Evolutionary conservation across 2,888 invertebrate genomes (phyloP), one percentile per base, ranked within the genome.

Genomic region (Cosmia trapezina): DNA sequence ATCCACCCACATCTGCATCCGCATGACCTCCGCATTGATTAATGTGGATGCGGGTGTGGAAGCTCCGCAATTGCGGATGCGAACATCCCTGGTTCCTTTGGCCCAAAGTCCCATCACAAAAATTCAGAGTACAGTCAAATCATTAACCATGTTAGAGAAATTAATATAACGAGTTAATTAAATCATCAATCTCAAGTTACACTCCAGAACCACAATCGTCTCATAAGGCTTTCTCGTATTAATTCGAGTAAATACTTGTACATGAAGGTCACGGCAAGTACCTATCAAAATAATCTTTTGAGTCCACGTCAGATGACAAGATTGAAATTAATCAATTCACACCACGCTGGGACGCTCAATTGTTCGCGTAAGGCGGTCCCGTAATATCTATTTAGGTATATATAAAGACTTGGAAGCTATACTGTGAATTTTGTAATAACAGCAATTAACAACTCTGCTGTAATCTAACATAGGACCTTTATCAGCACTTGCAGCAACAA

Each of bases 291-390:
- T 49, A 43, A 28, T 47, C 17, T 74, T 45, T 49, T 22, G 14
- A 43, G 17, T 17, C 14, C 12, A 49, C 41, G 12, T 49, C 43
- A 17, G 12, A 59, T 47, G 28, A 41, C 41, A 22, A 19, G n/a
- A 61, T 56, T 61, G 56, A 45, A 68, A 60, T 66, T 28, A 47
- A 51, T 78, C 60, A 49, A 70, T 56, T 70, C 43, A 61, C 5
- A 54, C 78, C 71, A 78, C 61, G 71, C 7, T 57, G 51, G 22
- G 19, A 49, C 14, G 6, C 33, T 43, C 45, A 33, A 43, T 4
- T 47, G 45, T 60, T 33, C 49, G 45, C 28, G 11, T 47, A 22
- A 33, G 45, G 53, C 60, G 70, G 14, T 78, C 78, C 19, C 2
- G 22, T 69, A 43, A 60, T 53, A 22, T 47, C 3, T 51, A 43